These are phyloP conservation scores for Arenaria interpres DNA, from an alignment of 2,113 vertebrate species.

Conservation along the genomic window DNA sequence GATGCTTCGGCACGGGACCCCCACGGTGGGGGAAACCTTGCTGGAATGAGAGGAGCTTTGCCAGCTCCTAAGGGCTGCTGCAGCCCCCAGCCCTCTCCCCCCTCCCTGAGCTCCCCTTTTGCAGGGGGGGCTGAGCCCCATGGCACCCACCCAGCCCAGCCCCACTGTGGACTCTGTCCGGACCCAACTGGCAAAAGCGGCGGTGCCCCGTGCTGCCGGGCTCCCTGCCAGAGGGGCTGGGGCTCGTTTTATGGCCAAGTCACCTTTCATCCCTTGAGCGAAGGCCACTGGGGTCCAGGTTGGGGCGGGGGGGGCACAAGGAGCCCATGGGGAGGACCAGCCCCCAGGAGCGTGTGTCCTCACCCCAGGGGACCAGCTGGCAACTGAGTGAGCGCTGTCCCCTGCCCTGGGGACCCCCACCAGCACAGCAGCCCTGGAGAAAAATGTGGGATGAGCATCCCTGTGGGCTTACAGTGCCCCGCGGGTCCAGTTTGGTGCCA, in stretches of 20 bases:
- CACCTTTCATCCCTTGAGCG: neutral
- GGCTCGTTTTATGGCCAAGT: too few relatives aligned
- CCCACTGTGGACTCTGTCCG: neutral
- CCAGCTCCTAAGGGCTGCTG: neutral
- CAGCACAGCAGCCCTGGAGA: too few relatives aligned
- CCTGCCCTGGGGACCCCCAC: too few relatives aligned
- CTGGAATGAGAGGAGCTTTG: neutral
- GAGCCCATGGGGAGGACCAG: too few relatives aligned
- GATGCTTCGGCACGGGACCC: neutral
- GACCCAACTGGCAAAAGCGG: too few relatives aligned
- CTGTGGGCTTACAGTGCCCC: neutral
- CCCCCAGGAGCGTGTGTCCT: neutral
- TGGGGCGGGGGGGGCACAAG: neutral
- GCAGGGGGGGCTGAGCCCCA: neutral
- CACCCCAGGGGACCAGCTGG: too few relatives aligned
- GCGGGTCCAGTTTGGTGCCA: neutral
- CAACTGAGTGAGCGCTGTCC: neutral
- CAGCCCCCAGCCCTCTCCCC: neutral
- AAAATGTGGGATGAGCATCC: accelerated
- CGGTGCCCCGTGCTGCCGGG: neutral
- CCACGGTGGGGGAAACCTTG: accelerated
- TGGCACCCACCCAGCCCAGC: neutral
- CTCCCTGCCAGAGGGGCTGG: neutral
- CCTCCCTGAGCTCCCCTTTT: too few relatives aligned
- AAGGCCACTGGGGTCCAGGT: neutral